Evolutionary conservation across 2,797 vertebrate species (phyloP).

Genomic region (Catharus ustulatus): DNA sequence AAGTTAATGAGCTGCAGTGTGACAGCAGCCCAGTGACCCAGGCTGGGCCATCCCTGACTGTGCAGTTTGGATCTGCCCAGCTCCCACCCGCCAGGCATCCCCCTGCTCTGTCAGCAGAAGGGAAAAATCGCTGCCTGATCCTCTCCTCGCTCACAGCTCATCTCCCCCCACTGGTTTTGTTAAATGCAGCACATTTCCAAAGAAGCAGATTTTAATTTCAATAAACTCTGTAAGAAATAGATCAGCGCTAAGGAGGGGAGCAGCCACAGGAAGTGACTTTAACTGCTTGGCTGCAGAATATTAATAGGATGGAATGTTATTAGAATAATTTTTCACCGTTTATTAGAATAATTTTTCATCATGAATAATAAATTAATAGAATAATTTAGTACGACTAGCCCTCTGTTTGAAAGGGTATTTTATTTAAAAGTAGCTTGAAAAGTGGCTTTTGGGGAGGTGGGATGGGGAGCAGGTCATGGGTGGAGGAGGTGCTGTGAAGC

Average conservation of each 20-base stretch:
- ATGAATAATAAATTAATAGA: constrained; percentile 76
- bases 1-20: neutral
- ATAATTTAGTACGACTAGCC: constrained; percentile 41
- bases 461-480: neutral
- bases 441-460: neutral
- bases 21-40: neutral
- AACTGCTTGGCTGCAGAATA: constrained; percentile 57
- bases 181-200: constrained; percentile 34
- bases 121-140: neutral
- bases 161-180: constrained; percentile 25
- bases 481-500: neutral
- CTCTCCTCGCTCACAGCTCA: neutral
- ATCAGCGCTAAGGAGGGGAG: constrained; percentile 44
- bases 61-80: neutral
- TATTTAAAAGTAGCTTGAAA: constrained; percentile 30
- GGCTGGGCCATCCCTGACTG: neutral
- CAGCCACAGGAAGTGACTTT: constrained; percentile 63
- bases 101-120: neutral
- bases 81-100: neutral
- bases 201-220: constrained; percentile 60
- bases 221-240: constrained; percentile 61
- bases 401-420: constrained; percentile 38
- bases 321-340: constrained; percentile 74
- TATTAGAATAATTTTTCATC: constrained; percentile 75
- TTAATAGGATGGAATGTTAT: constrained; percentile 70